phyloP scores from a whole-genome alignment of 2,113 vertebrate genomes.

The Pseudolaguvia tuberculata region DNA sequence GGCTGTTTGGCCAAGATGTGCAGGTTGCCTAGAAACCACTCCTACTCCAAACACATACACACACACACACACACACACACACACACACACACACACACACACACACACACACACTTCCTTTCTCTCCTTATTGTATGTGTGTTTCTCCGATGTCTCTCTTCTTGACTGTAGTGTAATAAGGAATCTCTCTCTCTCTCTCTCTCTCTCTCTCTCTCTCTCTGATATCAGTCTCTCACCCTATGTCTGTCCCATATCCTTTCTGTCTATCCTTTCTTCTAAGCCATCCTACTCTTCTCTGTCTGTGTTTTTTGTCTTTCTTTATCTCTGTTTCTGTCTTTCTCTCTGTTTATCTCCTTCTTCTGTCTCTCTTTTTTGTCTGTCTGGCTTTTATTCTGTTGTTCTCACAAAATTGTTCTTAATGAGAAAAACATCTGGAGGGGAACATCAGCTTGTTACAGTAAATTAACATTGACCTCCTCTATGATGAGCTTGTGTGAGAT shows the following conservation, averaged over 20 bases:
- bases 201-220: too few relatives aligned
- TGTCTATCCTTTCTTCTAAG: background rate
- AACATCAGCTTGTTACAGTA: background rate
- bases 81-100: conserved; percentile 16
- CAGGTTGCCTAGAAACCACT: conserved; percentile 59
- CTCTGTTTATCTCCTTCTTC: too few relatives aligned
- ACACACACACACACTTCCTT: conserved; percentile 31
- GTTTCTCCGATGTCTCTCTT: background rate
- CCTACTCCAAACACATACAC: conserved; percentile 32
- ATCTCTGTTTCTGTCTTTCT: too few relatives aligned
- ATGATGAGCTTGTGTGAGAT: background rate
- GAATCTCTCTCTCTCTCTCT: background rate
- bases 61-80: background rate
- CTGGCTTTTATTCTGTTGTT: background rate
- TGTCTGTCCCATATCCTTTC: background rate
- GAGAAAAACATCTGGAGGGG: conserved; percentile 4
- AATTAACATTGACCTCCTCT: background rate
- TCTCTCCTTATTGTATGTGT: background rate
- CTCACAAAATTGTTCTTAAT: background rate
- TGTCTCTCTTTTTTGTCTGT: too few relatives aligned
- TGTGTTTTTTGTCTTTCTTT: too few relatives aligned
- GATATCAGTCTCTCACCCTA: too few relatives aligned
- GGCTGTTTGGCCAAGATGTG: conserved; percentile 64
- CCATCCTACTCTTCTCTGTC: too few relatives aligned
- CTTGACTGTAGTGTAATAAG: background rate